Evolutionary conservation across 2,888 invertebrate species (phyloP), one percentile per base, ranked within the genome.

Genomic region (Cistogaster globosa): DNA sequence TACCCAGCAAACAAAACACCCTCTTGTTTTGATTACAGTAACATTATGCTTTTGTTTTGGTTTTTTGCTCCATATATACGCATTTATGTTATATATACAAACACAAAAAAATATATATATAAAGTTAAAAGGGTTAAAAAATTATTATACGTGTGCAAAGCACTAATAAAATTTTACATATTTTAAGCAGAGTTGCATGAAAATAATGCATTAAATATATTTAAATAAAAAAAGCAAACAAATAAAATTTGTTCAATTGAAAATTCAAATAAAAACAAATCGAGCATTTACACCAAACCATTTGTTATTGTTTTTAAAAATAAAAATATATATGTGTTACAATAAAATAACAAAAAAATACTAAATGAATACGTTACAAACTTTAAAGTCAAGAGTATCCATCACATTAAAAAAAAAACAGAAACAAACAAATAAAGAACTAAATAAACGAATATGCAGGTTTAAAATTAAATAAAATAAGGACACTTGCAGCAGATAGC

Each of bases 221-320:
- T 14, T 11, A 53, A 53, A 53, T 53, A 38, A 63, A 8, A 8
- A 11, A 79, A 71, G 38, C n/a, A 78, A 62, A 78, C 48, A 57
- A n/a, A 38, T 22, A 16, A 71, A 76, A 78, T 55, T 65, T 85
- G 84, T 81, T 81, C 81, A 85, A 85, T 85, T 85, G 81, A 85
- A 85, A 85, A 81, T 78, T 81, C 68, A 85, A 85, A 85, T 85
- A 85, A 85, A 84, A 85, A 51, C 74, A 74, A 81, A 74, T 85
- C 72, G 74, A 65, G 84, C 84, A 85, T 85, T 85, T 81, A 81
- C 81, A 81, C 51, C 74, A 58, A 63, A 69, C 69, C 69, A 80
- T 76, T 82, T 69, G 62, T 69, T 82, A 76, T 76, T 82, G 81
- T 69, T 82, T 82, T 82, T 57, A 22, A 53, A 69, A 71, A 78